Base-by-base conservation (phyloP, 2,113 vertebrate genomes). In the Hippopotamus amphibius region DNA sequence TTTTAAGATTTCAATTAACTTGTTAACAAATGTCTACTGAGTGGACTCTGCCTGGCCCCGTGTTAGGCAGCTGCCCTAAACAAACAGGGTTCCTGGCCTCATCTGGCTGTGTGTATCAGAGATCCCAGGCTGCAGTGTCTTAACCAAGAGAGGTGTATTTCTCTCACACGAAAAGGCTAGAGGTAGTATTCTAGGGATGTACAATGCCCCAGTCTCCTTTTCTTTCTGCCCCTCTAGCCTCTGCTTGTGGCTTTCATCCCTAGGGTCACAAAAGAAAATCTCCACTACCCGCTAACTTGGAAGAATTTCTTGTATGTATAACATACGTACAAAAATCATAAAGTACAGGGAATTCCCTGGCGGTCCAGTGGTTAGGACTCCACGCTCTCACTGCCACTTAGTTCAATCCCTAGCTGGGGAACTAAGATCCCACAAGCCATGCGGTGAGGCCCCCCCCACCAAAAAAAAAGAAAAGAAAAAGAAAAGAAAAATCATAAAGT, bases 181-280 rank as follows among this genome's bases (percentile, higher is more conserved):
- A 19, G 48, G 43, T 19, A 3, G 48, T 10, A 16, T 13, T 63
- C 28, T 2, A 2, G 28, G 17, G 53, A 6, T 2, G 3, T 3
- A 28, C 0, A 30, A 46, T 16, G 28, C n/a, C 21, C 85, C 50
- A 28, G 83, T 69, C 65, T 26, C 33, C 48, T 14, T 28, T 37
- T 66, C 65, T 17, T 59, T 1, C 17, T 43, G 22, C 11, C 11
- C 12, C 26, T 59, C 33, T 6, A 53, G 81, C 55, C 55, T 81
- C 43, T 17, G 19, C 48, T 17, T 50, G 28, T 16, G 43, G 48
- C n/a, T 81, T 53, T 69, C 53, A 11, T 86, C 61, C 69, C 77
- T 17, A n/a, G 81, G 61, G 10, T 37, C 50, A 68, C 28, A 3
- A 24, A 69, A 61, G 55, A 63, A 92, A 83, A 21, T 16, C 24